phyloP scores from a whole-genome alignment of 2,888 invertebrate genomes.

The Drosophila peninsularis region DNA sequence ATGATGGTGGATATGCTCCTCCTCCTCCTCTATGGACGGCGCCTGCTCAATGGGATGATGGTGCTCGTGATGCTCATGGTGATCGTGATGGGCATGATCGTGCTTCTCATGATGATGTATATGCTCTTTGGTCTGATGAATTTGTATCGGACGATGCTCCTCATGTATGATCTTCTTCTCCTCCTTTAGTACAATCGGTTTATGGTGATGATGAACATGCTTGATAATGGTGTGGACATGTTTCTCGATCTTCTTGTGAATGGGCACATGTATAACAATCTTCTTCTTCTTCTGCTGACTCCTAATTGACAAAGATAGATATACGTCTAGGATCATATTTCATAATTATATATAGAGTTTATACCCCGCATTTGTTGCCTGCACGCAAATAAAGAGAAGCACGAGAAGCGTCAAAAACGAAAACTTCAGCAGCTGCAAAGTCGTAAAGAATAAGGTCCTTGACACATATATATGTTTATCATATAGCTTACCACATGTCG shows the following conservation, averaged over 20 bases:
- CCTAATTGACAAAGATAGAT: slow-evolving; percentile 5
- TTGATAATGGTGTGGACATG: slow-evolving; percentile 84
- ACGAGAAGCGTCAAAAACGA: slow-evolving; percentile 71
- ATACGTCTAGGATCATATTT: background rate
- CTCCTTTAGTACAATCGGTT: slow-evolving; percentile 84
- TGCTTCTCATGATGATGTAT: slow-evolving; percentile 82
- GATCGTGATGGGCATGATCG: slow-evolving; percentile 67
- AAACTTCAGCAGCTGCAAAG: slow-evolving; percentile 66
- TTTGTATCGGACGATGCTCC: slow-evolving; percentile 82
- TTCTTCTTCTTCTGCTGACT: slow-evolving; percentile 82
- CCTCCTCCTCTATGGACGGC: slow-evolving; percentile 58
- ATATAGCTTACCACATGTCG: slow-evolving; percentile 64
- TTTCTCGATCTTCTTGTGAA: slow-evolving; percentile 84
- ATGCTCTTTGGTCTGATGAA: slow-evolving; percentile 82
- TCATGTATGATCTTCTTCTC: slow-evolving; percentile 84
- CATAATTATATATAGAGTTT: background rate
- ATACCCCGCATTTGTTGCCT: slow-evolving; percentile 77
- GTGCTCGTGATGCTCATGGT: slow-evolving; percentile 67
- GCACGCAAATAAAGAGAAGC: slow-evolving; percentile 63
- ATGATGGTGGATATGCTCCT: slow-evolving; percentile 76
- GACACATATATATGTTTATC: background rate
- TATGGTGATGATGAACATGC: slow-evolving; percentile 84
- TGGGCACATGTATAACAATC: slow-evolving; percentile 83
- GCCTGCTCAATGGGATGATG: slow-evolving; percentile 58
- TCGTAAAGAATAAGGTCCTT: background rate